A percentile compares a stretch with the other conserved stretches of the same genome.
These are phyloP conservation scores for Drosophila melanosoma DNA, from an alignment of 2,888 invertebrate genomes.

Conservation along the genomic window DNA sequence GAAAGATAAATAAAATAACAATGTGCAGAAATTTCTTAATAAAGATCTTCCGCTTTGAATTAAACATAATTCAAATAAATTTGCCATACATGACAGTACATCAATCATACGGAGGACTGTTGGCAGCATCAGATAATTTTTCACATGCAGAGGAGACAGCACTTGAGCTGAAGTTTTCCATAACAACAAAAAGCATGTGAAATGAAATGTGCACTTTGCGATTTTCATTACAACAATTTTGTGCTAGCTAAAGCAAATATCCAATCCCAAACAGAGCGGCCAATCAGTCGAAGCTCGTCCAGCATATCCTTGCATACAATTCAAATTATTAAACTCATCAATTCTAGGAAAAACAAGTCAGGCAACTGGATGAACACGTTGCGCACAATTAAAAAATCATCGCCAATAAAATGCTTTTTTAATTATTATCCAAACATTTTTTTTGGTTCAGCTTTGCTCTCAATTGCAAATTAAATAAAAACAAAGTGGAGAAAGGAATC, in stretches of 20 bases:
- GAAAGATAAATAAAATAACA: slow-evolving; percentile 30
- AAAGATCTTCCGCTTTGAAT: slow-evolving; percentile 34
- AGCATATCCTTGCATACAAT: slow-evolving; percentile 39
- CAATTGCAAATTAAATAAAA: slow-evolving; percentile 67
- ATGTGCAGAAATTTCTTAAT: slow-evolving; percentile 26
- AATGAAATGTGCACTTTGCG: slow-evolving; percentile 6
- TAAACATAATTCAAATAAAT: slow-evolving; percentile 39
- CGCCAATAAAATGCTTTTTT: slow-evolving; percentile 59
- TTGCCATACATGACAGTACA: slow-evolving; percentile 16
- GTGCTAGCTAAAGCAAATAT: slow-evolving; percentile 33
- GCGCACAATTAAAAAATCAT: slow-evolving; percentile 55
- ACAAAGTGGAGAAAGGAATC: slow-evolving; percentile 27
- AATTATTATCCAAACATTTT: slow-evolving; percentile 51
- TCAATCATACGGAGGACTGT: slow-evolving; percentile 55
- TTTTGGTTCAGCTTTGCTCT: slow-evolving; percentile 11
- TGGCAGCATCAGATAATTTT: slow-evolving; percentile 19
- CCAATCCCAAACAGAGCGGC: slow-evolving; percentile 7
- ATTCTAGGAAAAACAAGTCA: slow-evolving; percentile 53
- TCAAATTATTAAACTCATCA: slow-evolving; percentile 73
- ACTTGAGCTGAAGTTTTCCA: slow-evolving; percentile 26
- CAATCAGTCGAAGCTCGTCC: slow-evolving; percentile 8
- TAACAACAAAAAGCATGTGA: slow-evolving; percentile 8
- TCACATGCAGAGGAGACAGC: slow-evolving; percentile 5
- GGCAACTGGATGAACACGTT: slow-evolving; percentile 11
- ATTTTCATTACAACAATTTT: slow-evolving; percentile 23